These are phyloP conservation scores for Zootoca vivipara DNA, from an alignment of 2,113 vertebrate species.

Conservation along the genomic window DNA sequence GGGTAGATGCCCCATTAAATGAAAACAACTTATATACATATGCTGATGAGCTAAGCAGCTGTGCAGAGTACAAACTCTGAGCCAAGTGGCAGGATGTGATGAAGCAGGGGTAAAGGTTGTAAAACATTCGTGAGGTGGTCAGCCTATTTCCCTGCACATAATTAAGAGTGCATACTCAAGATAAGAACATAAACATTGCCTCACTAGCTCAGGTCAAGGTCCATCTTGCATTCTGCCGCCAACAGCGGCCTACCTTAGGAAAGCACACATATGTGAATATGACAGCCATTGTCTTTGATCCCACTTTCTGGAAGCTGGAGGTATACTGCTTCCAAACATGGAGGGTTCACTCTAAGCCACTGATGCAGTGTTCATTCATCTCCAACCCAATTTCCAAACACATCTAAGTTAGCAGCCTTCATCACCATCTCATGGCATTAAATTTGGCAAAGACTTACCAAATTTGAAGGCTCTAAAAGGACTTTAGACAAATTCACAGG, in stretches of 20 bases:
- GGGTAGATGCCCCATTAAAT: not conserved
- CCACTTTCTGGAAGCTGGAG: not conserved
- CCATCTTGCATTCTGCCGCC: not conserved
- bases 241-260: not conserved
- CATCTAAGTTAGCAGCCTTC: not conserved
- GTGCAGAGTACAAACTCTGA: not conserved
- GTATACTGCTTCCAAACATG: not conserved
- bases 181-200: not conserved
- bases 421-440: not conserved
- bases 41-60: not conserved
- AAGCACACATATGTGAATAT: not conserved
- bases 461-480: too few species aligned
- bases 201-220: conserved; percentile 14
- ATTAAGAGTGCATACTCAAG: not conserved
- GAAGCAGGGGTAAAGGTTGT: not conserved
- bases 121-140: conserved; percentile 1
- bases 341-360: not conserved
- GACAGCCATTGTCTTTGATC: not conserved
- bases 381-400: not conserved
- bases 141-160: conserved; percentile 11
- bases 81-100: not conserved
- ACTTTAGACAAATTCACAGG: too few species aligned
- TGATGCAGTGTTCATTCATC: not conserved
- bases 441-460: not conserved
- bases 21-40: not conserved